These are phyloP conservation scores for Loripinus fragilis DNA, from an alignment of 2,888 invertebrate species.

Conservation along the genomic window DNA sequence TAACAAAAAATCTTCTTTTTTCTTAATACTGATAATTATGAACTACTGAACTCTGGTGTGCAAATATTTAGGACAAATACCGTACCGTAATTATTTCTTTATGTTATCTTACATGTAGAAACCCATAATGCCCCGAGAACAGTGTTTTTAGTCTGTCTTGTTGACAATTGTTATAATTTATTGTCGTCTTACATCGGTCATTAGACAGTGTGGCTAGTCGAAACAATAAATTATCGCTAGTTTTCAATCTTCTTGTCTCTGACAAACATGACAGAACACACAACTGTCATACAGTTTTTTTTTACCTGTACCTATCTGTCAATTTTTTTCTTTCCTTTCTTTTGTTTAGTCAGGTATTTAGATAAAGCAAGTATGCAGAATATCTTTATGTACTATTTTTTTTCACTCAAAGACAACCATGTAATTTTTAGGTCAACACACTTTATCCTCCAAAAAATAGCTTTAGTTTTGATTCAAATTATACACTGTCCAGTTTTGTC, in stretches of 20 bases:
- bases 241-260: conserved; percentile 21
- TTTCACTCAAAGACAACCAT: no score
- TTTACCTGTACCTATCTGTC: background rate
- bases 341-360: no score
- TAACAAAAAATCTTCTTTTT: no score
- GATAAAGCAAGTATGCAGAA: no score
- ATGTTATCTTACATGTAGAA: background rate
- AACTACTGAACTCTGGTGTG: no score
- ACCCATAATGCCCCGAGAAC: background rate
- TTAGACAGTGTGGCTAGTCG: conserved; percentile 23
- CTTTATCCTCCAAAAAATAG: no score
- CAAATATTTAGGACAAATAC: background rate
- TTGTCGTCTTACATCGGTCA: conserved; percentile 20
- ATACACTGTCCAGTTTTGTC: no score
- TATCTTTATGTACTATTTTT: no score
- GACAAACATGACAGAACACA: background rate
- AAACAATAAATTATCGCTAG: conserved; percentile 17
- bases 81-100: background rate
- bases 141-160: conserved; percentile 6
- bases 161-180: conserved; percentile 10
- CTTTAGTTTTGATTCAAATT: no score
- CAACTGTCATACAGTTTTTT: conserved; percentile 9
- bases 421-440: no score
- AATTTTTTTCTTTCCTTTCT: no score
- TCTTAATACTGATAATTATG: no score